Conservation (phyloP, 2,113 vertebrate genomes). For the Sinosuthora webbiana region DNA sequence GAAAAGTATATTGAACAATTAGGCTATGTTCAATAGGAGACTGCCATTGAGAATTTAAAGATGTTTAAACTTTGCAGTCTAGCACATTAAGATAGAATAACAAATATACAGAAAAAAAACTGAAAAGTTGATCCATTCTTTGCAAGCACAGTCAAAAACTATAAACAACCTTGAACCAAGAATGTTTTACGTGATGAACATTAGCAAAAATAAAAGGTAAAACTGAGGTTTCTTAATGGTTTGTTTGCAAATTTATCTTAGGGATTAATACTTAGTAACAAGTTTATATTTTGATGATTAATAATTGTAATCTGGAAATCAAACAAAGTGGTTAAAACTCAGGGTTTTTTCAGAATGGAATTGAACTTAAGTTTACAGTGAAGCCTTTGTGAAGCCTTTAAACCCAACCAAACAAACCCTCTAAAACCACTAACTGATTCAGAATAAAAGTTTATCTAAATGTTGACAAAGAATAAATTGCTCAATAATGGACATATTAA, state of each 20-base stretch:
- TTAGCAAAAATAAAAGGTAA: not conserved
- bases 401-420: not conserved
- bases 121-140: not conserved
- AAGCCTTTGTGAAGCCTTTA: not conserved
- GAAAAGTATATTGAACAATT: not conserved
- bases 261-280: not conserved
- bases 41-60: not conserved
- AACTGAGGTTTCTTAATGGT: not conserved
- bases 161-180: not conserved
- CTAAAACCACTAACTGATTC: not conserved
- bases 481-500: not conserved
- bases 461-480: not conserved
- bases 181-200: not conserved
- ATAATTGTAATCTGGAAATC: not conserved
- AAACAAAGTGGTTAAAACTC: not conserved
- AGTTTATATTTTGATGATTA: not conserved
- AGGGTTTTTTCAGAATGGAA: not conserved
- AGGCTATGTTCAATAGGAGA: not conserved
- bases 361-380: not conserved
- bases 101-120: not conserved
- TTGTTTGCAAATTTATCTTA: not conserved
- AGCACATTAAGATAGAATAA: not conserved
- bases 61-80: not conserved
- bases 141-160: not conserved
- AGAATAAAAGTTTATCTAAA: not conserved